Conservation (phyloP, 2,888 invertebrate species). For the Dolomedes plantarius region DNA sequence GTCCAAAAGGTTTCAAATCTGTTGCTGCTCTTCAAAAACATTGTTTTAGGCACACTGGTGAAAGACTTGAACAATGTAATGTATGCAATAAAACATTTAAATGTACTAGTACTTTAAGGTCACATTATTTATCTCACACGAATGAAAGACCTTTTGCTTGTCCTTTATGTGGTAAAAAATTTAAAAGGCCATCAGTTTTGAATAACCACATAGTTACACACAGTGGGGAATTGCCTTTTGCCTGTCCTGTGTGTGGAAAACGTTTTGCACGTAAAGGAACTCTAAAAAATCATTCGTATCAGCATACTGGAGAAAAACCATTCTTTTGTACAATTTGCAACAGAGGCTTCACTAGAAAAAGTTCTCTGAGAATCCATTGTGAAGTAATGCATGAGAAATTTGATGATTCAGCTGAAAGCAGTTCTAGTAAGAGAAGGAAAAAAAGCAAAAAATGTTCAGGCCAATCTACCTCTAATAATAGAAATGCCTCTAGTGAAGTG, state of each 20-base stretch:
- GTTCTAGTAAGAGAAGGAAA: not conserved
- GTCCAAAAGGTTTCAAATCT: constrained; percentile 3
- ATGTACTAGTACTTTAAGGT: not conserved
- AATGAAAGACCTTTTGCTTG: not conserved
- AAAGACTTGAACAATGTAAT: not conserved
- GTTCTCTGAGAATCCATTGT: not conserved
- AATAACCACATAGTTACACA: not conserved
- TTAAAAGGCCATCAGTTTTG: not conserved
- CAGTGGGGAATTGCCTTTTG: not conserved
- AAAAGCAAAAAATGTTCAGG: too few relatives aligned
- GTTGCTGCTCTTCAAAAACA: not conserved
- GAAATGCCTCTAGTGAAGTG: not conserved
- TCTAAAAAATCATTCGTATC: constrained; percentile 10
- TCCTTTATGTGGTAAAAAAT: not conserved
- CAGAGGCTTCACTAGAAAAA: not conserved
- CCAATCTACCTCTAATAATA: not conserved
- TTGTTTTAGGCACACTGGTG: constrained; percentile 16
- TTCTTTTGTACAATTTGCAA: not conserved
- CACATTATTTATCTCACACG: constrained; percentile 2
- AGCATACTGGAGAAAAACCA: not conserved
- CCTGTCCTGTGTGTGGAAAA: not conserved
- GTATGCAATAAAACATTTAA: not conserved
- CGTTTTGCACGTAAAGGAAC: constrained; percentile 3
- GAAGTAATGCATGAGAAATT: not conserved
- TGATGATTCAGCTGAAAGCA: not conserved